These are phyloP conservation scores for Brienomyrus brachyistius DNA, from an alignment of 2,113 vertebrate genomes.

Conservation along the genomic window DNA sequence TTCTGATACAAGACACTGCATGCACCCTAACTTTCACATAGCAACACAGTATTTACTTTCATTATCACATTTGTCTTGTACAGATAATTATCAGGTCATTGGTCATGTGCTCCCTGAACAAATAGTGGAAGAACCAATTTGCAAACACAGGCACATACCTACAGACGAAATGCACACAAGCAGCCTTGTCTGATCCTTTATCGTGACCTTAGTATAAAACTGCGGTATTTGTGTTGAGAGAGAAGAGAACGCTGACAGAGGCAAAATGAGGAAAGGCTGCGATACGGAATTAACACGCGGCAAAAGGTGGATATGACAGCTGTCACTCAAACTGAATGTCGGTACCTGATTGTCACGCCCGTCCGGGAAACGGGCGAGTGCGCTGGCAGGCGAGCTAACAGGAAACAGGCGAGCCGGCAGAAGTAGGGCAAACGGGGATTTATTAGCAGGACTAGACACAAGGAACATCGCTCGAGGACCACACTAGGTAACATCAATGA, in stretches of 20 bases:
- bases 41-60: not conserved
- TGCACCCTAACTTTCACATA: not conserved
- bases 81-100: not conserved
- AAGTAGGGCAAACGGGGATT: too few species aligned
- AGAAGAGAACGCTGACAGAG: not conserved
- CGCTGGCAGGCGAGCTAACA: too few species aligned
- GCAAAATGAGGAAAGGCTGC: not conserved
- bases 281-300: too few species aligned
- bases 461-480: too few species aligned
- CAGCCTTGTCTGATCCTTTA: not conserved
- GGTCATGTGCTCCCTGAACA: not conserved
- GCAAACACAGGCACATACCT: not conserved
- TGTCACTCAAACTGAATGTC: not conserved
- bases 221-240: not conserved
- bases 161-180: not conserved
- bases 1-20: too few species aligned
- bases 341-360: too few species aligned
- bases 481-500: too few species aligned
- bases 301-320: not conserved
- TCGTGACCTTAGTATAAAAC: not conserved
- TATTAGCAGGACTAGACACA: too few species aligned
- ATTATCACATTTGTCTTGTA: not conserved
- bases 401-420: too few species aligned
- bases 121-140: not conserved
- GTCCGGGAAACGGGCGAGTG: too few species aligned